Base-by-base conservation (phyloP, 2,888 invertebrate genomes). In the Rhodophaea formosa region DNA sequence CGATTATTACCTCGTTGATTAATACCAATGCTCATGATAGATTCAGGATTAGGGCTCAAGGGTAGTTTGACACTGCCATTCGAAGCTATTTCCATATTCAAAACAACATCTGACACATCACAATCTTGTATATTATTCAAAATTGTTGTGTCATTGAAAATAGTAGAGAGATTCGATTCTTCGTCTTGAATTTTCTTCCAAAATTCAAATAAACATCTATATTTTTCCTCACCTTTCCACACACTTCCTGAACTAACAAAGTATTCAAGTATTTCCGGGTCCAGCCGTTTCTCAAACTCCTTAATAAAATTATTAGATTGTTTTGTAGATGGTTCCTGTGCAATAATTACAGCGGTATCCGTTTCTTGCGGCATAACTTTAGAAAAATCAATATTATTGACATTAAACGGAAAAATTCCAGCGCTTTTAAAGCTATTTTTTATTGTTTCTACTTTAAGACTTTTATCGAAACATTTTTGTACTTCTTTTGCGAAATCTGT, bases 101-200 rank as follows among this genome's bases (percentile, higher is more conserved):
- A n/a, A n/a, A n/a, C n/a, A n/a, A n/a, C n/a, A n/a, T n/a, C n/a
- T n/a, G n/a, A n/a, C n/a, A n/a, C n/a, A n/a, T n/a, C n/a, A n/a
- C n/a, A n/a, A n/a, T n/a, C n/a, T n/a, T n/a, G n/a, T 55, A 58
- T 58, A 54, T 58, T 58, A 43, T 55, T 58, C 16, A 52, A 14
- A 57, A 57, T 51, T 32, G 57, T 57, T 49, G 54, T 53, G 16
- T 58, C 58, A 42, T 53, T 42, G 49, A 58, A 29, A 43, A 54
- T 54, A 53, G 58, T 12, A 23, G n/a, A n/a, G n/a, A n/a, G n/a
- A n/a, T n/a, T n/a, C n/a, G n/a, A n/a, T n/a, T n/a, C n/a, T n/a
- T n/a, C n/a, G n/a, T n/a, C n/a, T n/a, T 23, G 17, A 23, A 46
- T 46, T 23, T 56, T 49, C 42, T 49, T 56, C 56, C 56, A 56